Evolutionary conservation across 1,140 invertebrate species (phyloP).

Genomic region (Drosophila virilis): DNA sequence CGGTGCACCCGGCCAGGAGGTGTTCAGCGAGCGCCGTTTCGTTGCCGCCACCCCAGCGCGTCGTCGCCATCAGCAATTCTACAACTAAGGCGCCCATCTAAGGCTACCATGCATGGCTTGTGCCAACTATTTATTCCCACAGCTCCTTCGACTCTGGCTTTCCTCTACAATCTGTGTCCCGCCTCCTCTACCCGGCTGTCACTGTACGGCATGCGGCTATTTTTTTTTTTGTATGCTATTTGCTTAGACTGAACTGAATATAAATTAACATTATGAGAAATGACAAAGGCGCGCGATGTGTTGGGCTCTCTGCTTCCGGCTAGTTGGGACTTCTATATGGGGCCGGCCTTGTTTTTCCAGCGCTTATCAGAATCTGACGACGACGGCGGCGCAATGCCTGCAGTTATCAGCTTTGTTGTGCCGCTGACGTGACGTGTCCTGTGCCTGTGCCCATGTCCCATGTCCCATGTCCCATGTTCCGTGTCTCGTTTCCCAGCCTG

Average conservation of each 20-base stretch:
- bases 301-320: slow-evolving; percentile 45
- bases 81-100: slow-evolving; percentile 23
- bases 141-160: slow-evolving; percentile 6
- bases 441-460: slow-evolving; percentile 14
- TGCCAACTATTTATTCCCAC: background rate
- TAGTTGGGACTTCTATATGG: slow-evolving; percentile 4
- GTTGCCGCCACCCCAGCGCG: slow-evolving; percentile 71
- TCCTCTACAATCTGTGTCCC: slow-evolving; percentile 18
- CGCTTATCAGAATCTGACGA: slow-evolving; percentile 50
- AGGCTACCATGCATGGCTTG: background rate
- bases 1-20: slow-evolving; percentile 22
- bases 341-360: slow-evolving; percentile 5
- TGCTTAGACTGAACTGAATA: slow-evolving; percentile 81
- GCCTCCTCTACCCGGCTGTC: slow-evolving; percentile 41
- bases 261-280: slow-evolving; percentile 82
- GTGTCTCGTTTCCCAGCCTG: slow-evolving; percentile 15
- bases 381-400: slow-evolving; percentile 64
- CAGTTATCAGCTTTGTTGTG: slow-evolving; percentile 77
- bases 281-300: slow-evolving; percentile 68
- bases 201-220: slow-evolving; percentile 43
- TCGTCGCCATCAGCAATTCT: slow-evolving; percentile 58
- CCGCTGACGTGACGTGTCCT: slow-evolving; percentile 79
- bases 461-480: background rate
- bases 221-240: slow-evolving; percentile 60
- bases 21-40: slow-evolving; percentile 56